A percentile compares a stretch with the other conserved stretches of the same genome.
phyloP scores from a whole-genome alignment of 2,888 invertebrate species.

The Furcula furcula region DNA sequence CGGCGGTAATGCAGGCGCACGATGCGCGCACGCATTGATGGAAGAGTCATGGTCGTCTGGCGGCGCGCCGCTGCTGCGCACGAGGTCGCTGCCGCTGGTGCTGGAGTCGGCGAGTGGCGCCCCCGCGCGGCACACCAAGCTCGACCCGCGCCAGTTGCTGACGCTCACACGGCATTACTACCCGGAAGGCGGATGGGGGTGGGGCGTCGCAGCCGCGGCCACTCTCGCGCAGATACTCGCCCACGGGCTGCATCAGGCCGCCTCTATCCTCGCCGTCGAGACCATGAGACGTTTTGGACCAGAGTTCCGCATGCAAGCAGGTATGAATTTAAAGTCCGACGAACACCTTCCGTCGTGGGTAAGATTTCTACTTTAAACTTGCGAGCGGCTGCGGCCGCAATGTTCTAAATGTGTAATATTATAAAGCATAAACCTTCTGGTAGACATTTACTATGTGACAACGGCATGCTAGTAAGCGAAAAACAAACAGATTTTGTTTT shows the following conservation, averaged over 20 bases:
- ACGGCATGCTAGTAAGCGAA: too few species aligned
- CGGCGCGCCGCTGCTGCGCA: conserved; percentile 84
- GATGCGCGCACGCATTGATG: conserved; percentile 76
- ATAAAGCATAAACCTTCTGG: too few species aligned
- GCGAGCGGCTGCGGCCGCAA: too few species aligned
- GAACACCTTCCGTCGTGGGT: too few species aligned
- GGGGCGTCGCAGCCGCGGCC: conserved; percentile 88
- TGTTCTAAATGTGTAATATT: too few species aligned
- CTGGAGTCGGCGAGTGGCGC: conserved; percentile 77
- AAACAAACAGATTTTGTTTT: too few species aligned
- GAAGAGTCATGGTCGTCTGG: conserved; percentile 81
- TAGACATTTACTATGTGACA: too few species aligned
- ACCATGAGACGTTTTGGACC: conserved; percentile 83
- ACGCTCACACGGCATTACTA: conserved; percentile 91
- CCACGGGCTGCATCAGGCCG: conserved; percentile 88
- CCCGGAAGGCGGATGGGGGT: conserved; percentile 95
- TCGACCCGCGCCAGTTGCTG: conserved; percentile 81
- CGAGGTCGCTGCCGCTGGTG: conserved; percentile 85
- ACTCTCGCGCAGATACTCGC: conserved; percentile 88
- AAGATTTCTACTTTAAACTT: too few species aligned
- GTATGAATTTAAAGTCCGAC: too few species aligned
- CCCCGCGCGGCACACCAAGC: conserved; percentile 71
- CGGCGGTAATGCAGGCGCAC: conserved; percentile 69
- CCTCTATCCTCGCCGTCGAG: conserved; percentile 82
- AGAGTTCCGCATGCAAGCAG: conserved; percentile 83